Base-by-base conservation (phyloP, 2,888 invertebrate genomes). In the Tanypteryx hageni region DNA sequence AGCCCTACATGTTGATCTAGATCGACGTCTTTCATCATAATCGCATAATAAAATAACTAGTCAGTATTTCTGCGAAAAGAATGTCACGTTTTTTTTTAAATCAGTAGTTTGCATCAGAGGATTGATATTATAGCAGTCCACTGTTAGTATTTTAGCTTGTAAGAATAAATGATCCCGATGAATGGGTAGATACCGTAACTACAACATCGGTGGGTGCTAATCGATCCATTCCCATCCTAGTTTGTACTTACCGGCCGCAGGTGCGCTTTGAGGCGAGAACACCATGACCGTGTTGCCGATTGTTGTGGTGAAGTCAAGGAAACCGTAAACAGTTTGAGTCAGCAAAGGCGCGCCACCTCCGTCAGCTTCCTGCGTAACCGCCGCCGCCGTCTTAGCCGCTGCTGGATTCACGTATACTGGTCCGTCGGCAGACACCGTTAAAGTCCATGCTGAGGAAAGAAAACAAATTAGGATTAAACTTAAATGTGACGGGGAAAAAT, bases 281-380 rank as follows among this genome's bases (percentile, higher is more conserved):
- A 99, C 97, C 98, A 99, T 99, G 92, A 99, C 97, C 18, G 99
- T 99, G 95, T 98, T 98, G 93, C 98, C 98, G 94, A 99, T 98
- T 7, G 98, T 98, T 0, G 99, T 99, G 92, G 98, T 98, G 95
- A 99, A 99, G 95, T 99, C 98, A 93, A 98, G 95, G 95, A 99
- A 99, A 92, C 99, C 99, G 94, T 98, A 98, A 91, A 99, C 98
- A 0, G 98, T 99, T 95, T 98, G 98, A 31, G 98, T 99, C 93
- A 97, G 96, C 93, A 97, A 96, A 13, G 76, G 76, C 93, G 96
- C 95, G 18, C 59, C 86, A 92, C 94, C 94, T 92, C 94, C 94
- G 13, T 93, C 93, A 18, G 92, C 93, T 76, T 76, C 22, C 13
- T 76, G 76, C 27, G 76, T 2, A 27, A 22, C 76, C 68, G 92